Evolutionary conservation across 2,113 vertebrate species (phyloP).

Genomic region (Callaeas wilsoni): DNA sequence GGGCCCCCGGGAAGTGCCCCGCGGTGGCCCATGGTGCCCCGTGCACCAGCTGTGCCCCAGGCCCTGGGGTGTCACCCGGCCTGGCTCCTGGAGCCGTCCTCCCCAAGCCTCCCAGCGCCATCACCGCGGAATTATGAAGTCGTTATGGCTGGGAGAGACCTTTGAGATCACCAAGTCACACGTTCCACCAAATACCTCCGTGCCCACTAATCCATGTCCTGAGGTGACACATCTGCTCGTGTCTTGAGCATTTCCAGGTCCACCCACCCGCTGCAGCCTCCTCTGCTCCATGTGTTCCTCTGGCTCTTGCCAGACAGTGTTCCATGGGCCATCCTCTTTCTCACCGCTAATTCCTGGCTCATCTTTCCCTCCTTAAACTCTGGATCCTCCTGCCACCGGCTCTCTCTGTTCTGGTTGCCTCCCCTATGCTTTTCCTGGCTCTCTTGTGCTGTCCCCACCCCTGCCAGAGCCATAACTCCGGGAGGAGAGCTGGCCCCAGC

Average conservation of each 20-base stretch:
- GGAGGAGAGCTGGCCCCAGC: background rate
- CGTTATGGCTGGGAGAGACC: background rate
- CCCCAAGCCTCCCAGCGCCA: background rate
- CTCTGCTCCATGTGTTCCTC: background rate
- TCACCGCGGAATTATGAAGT: background rate
- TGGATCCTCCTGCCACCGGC: rapidly evolving
- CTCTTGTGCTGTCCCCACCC: background rate
- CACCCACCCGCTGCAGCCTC: background rate
- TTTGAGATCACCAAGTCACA: rapidly evolving
- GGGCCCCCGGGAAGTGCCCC: rapidly evolving
- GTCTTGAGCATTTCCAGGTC: background rate
- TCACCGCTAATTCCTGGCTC: background rate
- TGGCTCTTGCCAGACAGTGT: background rate
- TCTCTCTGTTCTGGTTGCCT: background rate
- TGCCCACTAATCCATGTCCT: background rate
- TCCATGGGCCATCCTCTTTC: background rate
- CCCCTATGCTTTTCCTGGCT: rapidly evolving
- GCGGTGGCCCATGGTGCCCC: rapidly evolving
- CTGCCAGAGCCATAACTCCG: background rate
- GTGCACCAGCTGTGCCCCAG: background rate
- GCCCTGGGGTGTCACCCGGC: background rate
- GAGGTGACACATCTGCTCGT: background rate
- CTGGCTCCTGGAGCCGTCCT: background rate
- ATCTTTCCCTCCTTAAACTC: background rate
- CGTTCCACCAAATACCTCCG: rapidly evolving